Conservation (phyloP, 2,797 vertebrate genomes). For the Triplophysa yarkandensis region DNA sequence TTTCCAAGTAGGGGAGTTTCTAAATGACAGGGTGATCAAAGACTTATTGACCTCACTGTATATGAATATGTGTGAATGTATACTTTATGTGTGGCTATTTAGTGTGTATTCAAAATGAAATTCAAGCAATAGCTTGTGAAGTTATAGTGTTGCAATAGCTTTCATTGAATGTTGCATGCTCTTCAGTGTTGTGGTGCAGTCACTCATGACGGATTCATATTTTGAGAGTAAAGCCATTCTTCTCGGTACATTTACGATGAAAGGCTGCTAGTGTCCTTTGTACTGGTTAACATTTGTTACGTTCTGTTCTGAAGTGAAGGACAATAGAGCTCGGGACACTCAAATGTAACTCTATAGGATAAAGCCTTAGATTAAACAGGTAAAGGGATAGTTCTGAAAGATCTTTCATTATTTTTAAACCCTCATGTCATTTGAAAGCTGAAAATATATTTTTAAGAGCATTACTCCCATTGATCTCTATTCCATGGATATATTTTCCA, state of each 20-base stretch:
- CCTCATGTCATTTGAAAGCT: too few species aligned
- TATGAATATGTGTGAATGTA: background rate
- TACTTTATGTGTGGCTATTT: background rate
- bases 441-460: too few species aligned
- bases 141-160: background rate
- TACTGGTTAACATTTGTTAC: background rate
- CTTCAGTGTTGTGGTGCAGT: background rate
- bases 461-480: too few species aligned
- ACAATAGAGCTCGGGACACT: background rate
- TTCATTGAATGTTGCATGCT: constrained; percentile 3
- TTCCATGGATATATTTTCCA: too few species aligned
- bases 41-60: too few species aligned
- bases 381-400: too few species aligned
- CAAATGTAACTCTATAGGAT: background rate
- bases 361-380: too few species aligned
- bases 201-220: background rate
- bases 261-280: background rate
- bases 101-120: background rate
- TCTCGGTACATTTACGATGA: background rate
- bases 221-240: constrained; percentile 6
- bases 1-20: too few species aligned
- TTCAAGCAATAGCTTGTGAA: background rate
- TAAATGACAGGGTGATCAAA: too few species aligned
- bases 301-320: background rate
- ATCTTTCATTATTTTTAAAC: too few species aligned